phyloP scores from a whole-genome alignment of 2,888 invertebrate species.

The Calephelis perditalis region DNA sequence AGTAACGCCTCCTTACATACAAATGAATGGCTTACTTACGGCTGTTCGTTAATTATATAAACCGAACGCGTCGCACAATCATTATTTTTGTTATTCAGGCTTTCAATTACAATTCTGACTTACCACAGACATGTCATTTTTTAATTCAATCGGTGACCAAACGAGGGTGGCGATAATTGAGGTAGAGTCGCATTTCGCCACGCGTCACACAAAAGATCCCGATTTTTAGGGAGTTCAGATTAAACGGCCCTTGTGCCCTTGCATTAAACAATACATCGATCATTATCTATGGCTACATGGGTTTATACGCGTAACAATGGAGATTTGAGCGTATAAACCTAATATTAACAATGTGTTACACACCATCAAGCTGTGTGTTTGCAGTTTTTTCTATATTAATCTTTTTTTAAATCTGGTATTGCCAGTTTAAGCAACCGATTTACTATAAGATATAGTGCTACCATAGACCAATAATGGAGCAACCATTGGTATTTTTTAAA shows the following conservation, averaged over 20 bases:
- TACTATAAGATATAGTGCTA: no score
- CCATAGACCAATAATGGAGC: no score
- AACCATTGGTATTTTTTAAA: no score
- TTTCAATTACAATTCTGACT: neutral
- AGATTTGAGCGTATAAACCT: conserved; percentile 9
- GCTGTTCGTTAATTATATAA: no score
- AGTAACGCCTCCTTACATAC: no score
- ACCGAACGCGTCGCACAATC: no score
- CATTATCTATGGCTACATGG: conserved; percentile 47
- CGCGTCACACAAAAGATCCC: conserved; percentile 52
- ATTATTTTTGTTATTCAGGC: no score
- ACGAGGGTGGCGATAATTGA: conserved; percentile 48
- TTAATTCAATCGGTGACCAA: conserved; percentile 33
- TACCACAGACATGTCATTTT: conserved; percentile 18
- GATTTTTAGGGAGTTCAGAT: conserved; percentile 48
- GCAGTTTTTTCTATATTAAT: no score
- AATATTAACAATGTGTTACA: conserved; percentile 10
- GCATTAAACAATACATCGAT: conserved; percentile 46
- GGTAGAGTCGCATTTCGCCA: conserved; percentile 61
- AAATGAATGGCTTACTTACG: no score
- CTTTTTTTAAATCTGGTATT: no score
- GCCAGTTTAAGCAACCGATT: no score
- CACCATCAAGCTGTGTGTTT: no score
- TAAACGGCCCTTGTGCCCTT: conserved; percentile 44
- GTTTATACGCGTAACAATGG: conserved; percentile 25